These are phyloP conservation scores for Poecilia picta DNA, from an alignment of 2,797 vertebrate species.

Conservation along the genomic window DNA sequence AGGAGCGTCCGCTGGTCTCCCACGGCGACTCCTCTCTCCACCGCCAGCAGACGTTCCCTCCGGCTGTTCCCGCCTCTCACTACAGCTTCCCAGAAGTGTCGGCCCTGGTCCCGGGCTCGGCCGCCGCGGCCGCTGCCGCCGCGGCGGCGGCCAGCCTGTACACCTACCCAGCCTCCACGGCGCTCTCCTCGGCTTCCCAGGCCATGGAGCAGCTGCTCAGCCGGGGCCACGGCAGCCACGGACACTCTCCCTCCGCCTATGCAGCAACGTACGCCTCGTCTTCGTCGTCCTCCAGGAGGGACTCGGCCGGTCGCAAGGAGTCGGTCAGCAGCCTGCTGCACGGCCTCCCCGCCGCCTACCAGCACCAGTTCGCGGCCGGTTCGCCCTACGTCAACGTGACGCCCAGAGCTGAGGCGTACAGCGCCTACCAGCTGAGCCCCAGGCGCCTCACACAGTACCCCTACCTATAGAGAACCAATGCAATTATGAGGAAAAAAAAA, in stretches of 20 bases:
- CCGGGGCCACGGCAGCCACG: constrained; percentile 66
- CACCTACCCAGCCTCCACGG: constrained; percentile 88
- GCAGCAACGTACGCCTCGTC: constrained; percentile 82
- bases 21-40: constrained; percentile 72
- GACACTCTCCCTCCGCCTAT: constrained; percentile 80
- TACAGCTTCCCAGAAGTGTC: constrained; percentile 92
- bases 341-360: constrained; percentile 89
- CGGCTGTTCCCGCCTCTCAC: constrained; percentile 81
- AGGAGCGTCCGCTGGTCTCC: constrained; percentile 84
- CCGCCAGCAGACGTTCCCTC: constrained; percentile 91
- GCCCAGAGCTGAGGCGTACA: constrained; percentile 85
- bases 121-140: constrained; percentile 15
- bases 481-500: constrained; percentile 15
- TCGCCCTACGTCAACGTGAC: constrained; percentile 87
- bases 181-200: constrained; percentile 89
- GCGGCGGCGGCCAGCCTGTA: constrained; percentile 83
- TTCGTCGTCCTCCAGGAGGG: constrained; percentile 77
- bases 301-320: constrained; percentile 89
- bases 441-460: constrained; percentile 95
- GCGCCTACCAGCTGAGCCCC: constrained; percentile 95
- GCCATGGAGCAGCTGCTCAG: constrained; percentile 89
- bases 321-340: constrained; percentile 86
- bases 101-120: constrained; percentile 80
- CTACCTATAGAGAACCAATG: constrained; percentile 83
- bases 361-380: constrained; percentile 87